Conservation (phyloP, 2,113 vertebrate species). For the Ursus arctos region DNA sequence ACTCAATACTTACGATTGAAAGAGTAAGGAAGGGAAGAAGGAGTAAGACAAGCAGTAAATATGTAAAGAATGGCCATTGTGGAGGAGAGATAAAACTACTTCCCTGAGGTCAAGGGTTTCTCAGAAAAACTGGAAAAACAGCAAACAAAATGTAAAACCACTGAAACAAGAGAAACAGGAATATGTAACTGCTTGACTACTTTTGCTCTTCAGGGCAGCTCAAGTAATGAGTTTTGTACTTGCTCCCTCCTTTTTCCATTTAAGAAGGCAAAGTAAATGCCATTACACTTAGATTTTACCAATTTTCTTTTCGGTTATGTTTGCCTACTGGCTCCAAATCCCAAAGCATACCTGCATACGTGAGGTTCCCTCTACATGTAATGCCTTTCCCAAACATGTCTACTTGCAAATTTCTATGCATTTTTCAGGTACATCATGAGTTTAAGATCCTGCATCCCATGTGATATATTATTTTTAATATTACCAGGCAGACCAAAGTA, state of each 20-base stretch:
- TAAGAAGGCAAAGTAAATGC: not conserved
- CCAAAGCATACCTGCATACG: not conserved
- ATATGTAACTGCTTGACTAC: not conserved
- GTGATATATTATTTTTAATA: not conserved
- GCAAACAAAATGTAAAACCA: not conserved
- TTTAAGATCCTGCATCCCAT: not conserved
- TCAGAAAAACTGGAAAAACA: not conserved
- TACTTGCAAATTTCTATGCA: not conserved
- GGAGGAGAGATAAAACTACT: not conserved
- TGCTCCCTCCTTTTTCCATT: not conserved
- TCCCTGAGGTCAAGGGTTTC: not conserved
- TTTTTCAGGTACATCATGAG: not conserved
- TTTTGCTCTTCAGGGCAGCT: not conserved
- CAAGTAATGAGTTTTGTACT: not conserved
- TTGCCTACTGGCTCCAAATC: not conserved
- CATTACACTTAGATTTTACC: constrained; percentile 1
- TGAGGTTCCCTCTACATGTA: not conserved
- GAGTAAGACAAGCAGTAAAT: not conserved
- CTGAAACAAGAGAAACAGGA: not conserved
- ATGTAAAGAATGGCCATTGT: not conserved
- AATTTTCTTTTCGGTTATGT: not conserved
- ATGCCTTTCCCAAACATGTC: not conserved
- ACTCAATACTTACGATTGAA: not conserved
- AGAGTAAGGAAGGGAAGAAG: not conserved
- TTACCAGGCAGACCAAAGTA: not conserved